These are phyloP conservation scores for Caenorhabditis panamensis DNA, from an alignment of 2,888 invertebrate species.

Conservation along the genomic window DNA sequence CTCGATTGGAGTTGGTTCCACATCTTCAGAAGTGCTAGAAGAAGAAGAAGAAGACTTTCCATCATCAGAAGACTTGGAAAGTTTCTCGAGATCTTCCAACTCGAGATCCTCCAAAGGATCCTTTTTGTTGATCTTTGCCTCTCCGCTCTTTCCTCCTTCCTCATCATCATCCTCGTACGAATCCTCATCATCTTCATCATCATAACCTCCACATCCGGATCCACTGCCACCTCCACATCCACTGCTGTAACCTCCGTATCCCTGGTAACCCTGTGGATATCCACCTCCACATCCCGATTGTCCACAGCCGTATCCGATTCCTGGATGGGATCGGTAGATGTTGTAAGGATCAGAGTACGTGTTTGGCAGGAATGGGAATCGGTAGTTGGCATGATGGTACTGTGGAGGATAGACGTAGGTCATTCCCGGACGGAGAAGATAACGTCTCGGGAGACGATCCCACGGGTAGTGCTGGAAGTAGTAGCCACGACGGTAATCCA, in stretches of 20 bases:
- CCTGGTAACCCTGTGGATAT: constrained; percentile 18
- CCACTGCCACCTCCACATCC: constrained; percentile 55
- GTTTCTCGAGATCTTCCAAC: constrained; percentile 67
- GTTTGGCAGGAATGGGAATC: constrained; percentile 54
- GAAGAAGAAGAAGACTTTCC: constrained; percentile 5
- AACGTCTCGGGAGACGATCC: constrained; percentile 64
- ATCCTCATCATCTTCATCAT: constrained; percentile 49
- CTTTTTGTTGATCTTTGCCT: constrained; percentile 60
- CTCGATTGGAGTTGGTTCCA: constrained; percentile 22
- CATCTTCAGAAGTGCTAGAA: constrained; percentile 8
- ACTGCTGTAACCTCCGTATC: constrained; percentile 43
- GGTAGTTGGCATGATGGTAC: constrained; percentile 48
- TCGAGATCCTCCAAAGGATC: constrained; percentile 68
- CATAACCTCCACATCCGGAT: constrained; percentile 41
- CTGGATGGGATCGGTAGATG: constrained; percentile 65
- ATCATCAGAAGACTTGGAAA: constrained; percentile 58
- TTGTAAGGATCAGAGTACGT: constrained; percentile 63
- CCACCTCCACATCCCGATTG: constrained; percentile 48
- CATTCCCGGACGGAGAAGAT: constrained; percentile 66
- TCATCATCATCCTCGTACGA: constrained; percentile 51
- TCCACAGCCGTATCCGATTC: constrained; percentile 65
- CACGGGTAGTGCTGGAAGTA: constrained; percentile 72
- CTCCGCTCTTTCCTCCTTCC: constrained; percentile 59
- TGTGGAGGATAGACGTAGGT: constrained; percentile 68
- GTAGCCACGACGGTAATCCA: constrained; percentile 60